Percentiles rank a stretch among this genome's conserved stretches.
These are phyloP conservation scores for Zaprionus tsacasi DNA, from an alignment of 1,140 invertebrate species.

Conservation along the genomic window DNA sequence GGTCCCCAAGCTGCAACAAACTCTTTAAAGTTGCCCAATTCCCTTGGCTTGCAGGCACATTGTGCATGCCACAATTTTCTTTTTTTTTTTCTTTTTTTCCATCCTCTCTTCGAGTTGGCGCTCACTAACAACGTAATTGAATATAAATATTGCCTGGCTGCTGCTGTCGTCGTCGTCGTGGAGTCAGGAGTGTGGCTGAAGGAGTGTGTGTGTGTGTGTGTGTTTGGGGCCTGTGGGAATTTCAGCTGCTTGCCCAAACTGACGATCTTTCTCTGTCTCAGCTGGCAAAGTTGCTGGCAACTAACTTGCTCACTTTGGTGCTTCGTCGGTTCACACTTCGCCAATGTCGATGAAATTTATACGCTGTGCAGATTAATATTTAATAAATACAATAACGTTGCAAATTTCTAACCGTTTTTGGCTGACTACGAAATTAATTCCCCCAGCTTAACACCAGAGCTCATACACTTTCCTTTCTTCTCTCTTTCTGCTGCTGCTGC, in stretches of 20 bases:
- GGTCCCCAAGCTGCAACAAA: background rate
- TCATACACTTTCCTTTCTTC: background rate
- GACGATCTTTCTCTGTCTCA: background rate
- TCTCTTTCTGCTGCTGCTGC: background rate
- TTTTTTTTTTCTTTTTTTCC: background rate
- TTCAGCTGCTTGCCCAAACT: background rate
- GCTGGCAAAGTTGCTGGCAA: conserved; percentile 39
- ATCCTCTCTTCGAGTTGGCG: conserved; percentile 15
- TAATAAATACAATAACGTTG: conserved; percentile 63
- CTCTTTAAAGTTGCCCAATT: conserved; percentile 13
- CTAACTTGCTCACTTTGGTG: conserved; percentile 43
- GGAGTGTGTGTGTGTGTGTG: background rate
- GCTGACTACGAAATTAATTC: conserved; percentile 45
- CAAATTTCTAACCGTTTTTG: conserved; percentile 54
- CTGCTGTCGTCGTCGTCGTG: background rate
- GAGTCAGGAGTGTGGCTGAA: background rate
- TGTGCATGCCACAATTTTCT: conserved; percentile 35
- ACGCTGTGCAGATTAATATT: conserved; percentile 60
- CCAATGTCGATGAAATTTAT: conserved; percentile 59
- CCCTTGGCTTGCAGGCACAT: conserved; percentile 8
- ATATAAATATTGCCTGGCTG: conserved; percentile 59
- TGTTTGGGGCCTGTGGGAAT: conserved; percentile 6
- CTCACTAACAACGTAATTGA: conserved; percentile 54
- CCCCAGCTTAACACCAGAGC: conserved; percentile 28
- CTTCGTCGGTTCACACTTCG: conserved; percentile 49